Evolutionary conservation across 1,140 invertebrate genomes (phyloP).

Genomic region (Eciton burchellii): DNA sequence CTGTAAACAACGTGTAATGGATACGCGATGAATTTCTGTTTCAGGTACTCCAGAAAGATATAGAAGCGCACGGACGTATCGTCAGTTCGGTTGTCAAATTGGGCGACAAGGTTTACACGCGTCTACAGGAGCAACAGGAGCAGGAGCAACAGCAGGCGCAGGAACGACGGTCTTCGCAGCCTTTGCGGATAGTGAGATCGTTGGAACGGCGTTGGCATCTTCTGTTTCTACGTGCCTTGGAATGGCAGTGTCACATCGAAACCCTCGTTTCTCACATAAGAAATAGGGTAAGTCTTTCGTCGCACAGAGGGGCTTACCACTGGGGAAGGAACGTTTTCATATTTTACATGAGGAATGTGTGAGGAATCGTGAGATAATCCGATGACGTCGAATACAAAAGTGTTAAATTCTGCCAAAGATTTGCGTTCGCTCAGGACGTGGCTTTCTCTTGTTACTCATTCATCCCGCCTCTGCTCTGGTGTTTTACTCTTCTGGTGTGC

Average conservation of each 20-base stretch:
- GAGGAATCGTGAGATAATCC: conserved; percentile 17
- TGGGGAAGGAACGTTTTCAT: background rate
- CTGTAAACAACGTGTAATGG: background rate
- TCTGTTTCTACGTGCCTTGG: conserved; percentile 93
- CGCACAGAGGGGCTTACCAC: background rate
- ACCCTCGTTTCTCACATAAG: conserved; percentile 84
- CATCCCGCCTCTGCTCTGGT: background rate
- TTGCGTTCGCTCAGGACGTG: background rate
- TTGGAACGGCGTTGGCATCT: conserved; percentile 95
- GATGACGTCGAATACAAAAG: background rate
- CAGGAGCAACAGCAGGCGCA: conserved; percentile 64
- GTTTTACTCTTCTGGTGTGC: background rate
- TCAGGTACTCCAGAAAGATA: conserved; percentile 94
- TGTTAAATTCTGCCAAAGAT: conserved; percentile 12
- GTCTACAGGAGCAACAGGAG: conserved; percentile 74
- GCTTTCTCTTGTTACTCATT: background rate
- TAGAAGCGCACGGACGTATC: conserved; percentile 93
- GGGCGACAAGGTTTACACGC: conserved; percentile 82
- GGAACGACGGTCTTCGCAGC: conserved; percentile 74
- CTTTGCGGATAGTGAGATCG: conserved; percentile 85
- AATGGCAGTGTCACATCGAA: conserved; percentile 95
- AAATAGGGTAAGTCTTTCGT: conserved; percentile 81
- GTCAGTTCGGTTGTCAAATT: conserved; percentile 91
- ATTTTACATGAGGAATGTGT: background rate
- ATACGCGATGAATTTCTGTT: conserved; percentile 65